Evolutionary conservation across 92 coral and sea anemone genomes (phyloP).

Genomic region (Epizoanthus rinbou): DNA sequence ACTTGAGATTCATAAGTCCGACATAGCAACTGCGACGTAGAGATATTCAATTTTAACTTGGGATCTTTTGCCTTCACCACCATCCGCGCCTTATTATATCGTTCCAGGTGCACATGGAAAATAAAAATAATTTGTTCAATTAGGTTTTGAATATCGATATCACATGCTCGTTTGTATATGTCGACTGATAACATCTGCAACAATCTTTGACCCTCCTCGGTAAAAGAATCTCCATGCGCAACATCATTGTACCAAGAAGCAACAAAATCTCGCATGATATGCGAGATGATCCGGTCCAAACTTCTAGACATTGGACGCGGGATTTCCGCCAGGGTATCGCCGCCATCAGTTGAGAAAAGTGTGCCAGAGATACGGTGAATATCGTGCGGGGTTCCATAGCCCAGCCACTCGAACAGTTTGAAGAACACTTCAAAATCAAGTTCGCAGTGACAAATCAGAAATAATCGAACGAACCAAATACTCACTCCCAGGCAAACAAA

Average conservation of each 20-base stretch:
- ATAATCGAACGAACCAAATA: constrained; percentile 59
- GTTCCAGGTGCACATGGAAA: constrained; percentile 83
- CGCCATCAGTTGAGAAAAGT: constrained; percentile 52
- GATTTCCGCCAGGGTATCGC: constrained; percentile 54
- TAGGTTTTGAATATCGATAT: constrained; percentile 70
- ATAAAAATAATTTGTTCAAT: constrained; percentile 72
- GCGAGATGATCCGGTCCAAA: constrained; percentile 61
- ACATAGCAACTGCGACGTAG: constrained; percentile 62
- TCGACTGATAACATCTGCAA: constrained; percentile 70
- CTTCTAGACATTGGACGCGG: constrained; percentile 72
- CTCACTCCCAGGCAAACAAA: constrained; percentile 37
- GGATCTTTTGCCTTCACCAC: constrained; percentile 75
- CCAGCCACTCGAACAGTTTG: constrained; percentile 75
- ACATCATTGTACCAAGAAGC: constrained; percentile 88
- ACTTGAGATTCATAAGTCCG: constrained; percentile 78
- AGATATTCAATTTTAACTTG: constrained; percentile 54
- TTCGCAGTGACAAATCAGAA: constrained; percentile 67
- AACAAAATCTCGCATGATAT: constrained; percentile 83
- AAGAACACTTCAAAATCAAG: constrained; percentile 78
- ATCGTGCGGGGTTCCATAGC: constrained; percentile 76
- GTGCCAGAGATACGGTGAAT: constrained; percentile 57
- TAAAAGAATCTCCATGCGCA: constrained; percentile 75
- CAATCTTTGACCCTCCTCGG: constrained; percentile 68
- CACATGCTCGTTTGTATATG: constrained; percentile 71
- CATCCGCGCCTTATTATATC: constrained; percentile 64